Percentiles rank a stretch among this genome's conserved stretches.
Conservation (phyloP, 2,113 vertebrate species). For the Furnarius figulus region DNA sequence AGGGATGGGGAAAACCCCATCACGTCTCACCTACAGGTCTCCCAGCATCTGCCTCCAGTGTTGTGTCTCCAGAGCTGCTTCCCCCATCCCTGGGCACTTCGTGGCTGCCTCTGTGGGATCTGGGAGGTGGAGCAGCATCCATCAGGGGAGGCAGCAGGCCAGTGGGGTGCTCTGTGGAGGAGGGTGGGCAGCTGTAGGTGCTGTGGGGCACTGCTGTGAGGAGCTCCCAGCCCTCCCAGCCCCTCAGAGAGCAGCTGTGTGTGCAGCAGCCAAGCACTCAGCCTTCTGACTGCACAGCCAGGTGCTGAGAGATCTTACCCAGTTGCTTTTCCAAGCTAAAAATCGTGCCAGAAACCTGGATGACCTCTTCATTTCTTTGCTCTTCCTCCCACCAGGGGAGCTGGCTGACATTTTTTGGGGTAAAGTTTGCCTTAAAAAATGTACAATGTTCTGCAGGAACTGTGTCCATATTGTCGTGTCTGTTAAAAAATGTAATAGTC, state of each 20-base stretch:
- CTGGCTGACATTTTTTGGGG: conserved; percentile 10
- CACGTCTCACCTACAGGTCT: neutral
- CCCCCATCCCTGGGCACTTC: neutral
- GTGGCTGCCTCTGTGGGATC: neutral
- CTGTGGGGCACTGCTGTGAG: neutral
- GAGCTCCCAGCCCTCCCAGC: too few species aligned
- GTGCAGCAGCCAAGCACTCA: neutral
- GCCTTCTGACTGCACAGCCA: neutral
- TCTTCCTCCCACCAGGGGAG: neutral
- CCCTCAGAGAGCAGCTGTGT: neutral
- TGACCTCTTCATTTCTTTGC: neutral
- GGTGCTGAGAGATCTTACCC: neutral
- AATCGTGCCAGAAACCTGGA: neutral
- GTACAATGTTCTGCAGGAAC: neutral
- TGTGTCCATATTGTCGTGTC: neutral
- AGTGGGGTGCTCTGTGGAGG: accelerated
- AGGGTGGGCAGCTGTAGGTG: neutral
- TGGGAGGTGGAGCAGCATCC: neutral
- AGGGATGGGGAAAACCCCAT: neutral
- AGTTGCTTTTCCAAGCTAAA: neutral
- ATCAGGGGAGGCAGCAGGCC: neutral
- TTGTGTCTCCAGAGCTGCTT: neutral
- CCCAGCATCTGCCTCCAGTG: neutral
- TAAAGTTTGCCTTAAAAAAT: conserved; percentile 34
- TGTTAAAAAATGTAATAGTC: conserved; percentile 6